Evolutionary conservation across 2,888 invertebrate species (phyloP).

Genomic region (Drosophila robusta): DNA sequence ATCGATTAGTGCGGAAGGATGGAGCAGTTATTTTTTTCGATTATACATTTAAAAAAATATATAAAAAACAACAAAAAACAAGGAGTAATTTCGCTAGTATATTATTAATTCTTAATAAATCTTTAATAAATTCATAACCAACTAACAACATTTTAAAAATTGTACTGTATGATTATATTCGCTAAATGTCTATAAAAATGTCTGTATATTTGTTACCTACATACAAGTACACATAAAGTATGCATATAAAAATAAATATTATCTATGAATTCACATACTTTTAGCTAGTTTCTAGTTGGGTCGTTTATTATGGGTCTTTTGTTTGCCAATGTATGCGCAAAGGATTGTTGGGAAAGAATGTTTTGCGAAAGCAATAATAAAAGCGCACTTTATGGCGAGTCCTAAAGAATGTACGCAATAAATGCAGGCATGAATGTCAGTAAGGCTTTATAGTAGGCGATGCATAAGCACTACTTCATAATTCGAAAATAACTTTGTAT

Average conservation of each 20-base stretch:
- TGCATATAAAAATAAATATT: neutral
- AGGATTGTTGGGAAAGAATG: slow-evolving; percentile 29
- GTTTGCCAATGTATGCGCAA: slow-evolving; percentile 24
- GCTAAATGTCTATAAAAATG: neutral
- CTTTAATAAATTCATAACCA: too few relatives aligned
- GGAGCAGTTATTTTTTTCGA: too few relatives aligned
- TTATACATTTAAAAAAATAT: too few relatives aligned
- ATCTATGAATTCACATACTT: neutral
- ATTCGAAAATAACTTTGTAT: slow-evolving; percentile 1
- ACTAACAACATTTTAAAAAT: too few relatives aligned
- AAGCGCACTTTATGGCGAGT: slow-evolving; percentile 43
- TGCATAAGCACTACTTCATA: neutral
- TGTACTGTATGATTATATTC: too few relatives aligned
- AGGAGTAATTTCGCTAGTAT: too few relatives aligned
- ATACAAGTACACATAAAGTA: too few relatives aligned
- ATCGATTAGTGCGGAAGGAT: too few relatives aligned
- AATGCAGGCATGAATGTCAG: neutral
- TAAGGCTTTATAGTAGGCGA: slow-evolving; percentile 34
- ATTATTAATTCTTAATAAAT: too few relatives aligned
- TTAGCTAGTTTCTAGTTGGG: neutral
- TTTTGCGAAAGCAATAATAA: slow-evolving; percentile 2
- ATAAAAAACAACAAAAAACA: too few relatives aligned
- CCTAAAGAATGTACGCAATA: slow-evolving; percentile 35
- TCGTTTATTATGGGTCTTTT: neutral
- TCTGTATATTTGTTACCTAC: too few relatives aligned